A percentile compares a stretch with the other conserved stretches of the same genome.
Conservation (phyloP, 2,888 invertebrate species). For the Perithous albicinctus region DNA sequence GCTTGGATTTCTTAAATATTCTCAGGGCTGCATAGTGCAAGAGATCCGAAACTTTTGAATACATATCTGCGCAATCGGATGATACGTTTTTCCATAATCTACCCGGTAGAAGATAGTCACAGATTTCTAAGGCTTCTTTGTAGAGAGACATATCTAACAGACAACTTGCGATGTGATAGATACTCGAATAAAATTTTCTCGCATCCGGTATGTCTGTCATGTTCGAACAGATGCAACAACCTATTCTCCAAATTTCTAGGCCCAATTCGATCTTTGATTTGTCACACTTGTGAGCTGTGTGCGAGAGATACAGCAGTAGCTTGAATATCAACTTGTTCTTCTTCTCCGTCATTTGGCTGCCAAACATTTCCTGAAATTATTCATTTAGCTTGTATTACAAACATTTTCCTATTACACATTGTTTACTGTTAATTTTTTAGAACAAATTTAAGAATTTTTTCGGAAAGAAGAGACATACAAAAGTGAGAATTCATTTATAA, state of each 20-base stretch:
- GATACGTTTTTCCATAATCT: constrained; percentile 3
- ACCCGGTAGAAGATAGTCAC: constrained; percentile 60
- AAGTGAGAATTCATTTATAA: no score
- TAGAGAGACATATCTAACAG: constrained; percentile 72
- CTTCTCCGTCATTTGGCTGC: constrained; percentile 2
- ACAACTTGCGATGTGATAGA: constrained; percentile 77
- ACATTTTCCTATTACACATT: not conserved
- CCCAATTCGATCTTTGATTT: constrained; percentile 66
- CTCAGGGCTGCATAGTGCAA: constrained; percentile 30
- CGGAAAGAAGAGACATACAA: no score
- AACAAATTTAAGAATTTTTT: not conserved
- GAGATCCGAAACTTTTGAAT: not conserved
- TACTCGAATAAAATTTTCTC: constrained; percentile 73
- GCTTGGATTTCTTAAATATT: constrained; percentile 22
- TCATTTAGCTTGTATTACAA: not conserved
- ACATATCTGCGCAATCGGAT: constrained; percentile 4
- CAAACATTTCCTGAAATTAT: constrained; percentile 67
- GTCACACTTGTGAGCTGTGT: constrained; percentile 71
- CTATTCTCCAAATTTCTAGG: constrained; percentile 70
- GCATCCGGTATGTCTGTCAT: constrained; percentile 70
- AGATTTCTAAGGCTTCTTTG: constrained; percentile 74
- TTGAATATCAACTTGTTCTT: constrained; percentile 73
- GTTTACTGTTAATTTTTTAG: not conserved
- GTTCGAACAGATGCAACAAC: constrained; percentile 70
- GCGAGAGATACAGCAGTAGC: constrained; percentile 74